These are phyloP conservation scores for Amphipoea lucens DNA, from an alignment of 2,888 invertebrate species.

Conservation along the genomic window DNA sequence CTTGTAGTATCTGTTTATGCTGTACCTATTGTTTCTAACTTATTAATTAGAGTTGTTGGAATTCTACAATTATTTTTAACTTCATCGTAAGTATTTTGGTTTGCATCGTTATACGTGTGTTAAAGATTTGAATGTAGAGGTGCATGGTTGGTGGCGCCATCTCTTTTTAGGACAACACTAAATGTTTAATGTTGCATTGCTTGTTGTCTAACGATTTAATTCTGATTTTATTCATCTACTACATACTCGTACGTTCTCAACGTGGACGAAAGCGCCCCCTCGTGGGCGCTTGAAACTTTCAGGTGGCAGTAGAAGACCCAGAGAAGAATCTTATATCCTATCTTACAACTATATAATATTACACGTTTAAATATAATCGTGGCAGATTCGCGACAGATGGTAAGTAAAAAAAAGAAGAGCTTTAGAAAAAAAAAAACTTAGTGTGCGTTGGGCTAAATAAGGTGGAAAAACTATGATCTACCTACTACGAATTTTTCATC, in stretches of 20 bases:
- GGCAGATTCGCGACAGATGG: not conserved
- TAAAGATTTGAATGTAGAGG: not conserved
- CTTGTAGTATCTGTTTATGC: not conserved
- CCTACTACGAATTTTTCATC: not conserved
- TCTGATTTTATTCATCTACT: not conserved
- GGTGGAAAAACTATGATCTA: not conserved
- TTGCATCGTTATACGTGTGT: not conserved
- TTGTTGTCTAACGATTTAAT: not conserved
- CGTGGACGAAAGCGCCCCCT: not conserved
- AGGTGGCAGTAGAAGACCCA: not conserved
- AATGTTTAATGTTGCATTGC: not conserved
- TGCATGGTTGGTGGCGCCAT: slow-evolving; percentile 17
- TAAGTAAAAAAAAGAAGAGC: not conserved
- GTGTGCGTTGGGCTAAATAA: too few relatives aligned
- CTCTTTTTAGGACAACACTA: not conserved
- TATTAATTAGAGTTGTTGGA: not conserved
- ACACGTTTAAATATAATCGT: not conserved
- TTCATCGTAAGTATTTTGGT: not conserved
- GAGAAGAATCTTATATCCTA: not conserved
- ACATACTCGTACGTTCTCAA: not conserved
- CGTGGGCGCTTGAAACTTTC: not conserved
- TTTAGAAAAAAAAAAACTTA: not conserved
- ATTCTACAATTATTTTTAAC: slow-evolving; percentile 7
- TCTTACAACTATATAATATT: not conserved
- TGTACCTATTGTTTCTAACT: slow-evolving; percentile 5